Conservation (phyloP, 2,888 invertebrate species). For the Apotomis turbidana region DNA sequence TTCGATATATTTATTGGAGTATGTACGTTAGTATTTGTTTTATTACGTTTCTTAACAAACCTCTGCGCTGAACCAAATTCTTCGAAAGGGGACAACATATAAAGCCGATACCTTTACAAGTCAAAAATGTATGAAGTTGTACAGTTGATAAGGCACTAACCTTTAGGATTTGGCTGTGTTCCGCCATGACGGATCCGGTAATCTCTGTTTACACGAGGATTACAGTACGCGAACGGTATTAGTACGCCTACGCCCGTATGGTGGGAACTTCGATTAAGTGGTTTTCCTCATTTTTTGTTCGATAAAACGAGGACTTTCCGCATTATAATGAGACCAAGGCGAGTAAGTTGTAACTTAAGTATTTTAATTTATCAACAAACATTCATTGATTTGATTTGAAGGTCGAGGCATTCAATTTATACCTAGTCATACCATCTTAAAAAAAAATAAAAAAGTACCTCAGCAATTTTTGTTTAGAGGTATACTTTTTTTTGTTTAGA, state of each 20-base stretch:
- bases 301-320: constrained; percentile 1
- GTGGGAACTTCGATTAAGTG: not conserved
- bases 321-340: constrained; percentile 19
- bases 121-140: too few relatives aligned
- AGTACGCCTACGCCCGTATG: not conserved
- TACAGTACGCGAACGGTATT: not conserved
- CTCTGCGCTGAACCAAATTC: too few relatives aligned
- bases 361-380: not conserved
- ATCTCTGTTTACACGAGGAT: constrained; percentile 8
- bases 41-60: too few relatives aligned
- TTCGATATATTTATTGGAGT: too few relatives aligned
- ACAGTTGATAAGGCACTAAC: not conserved
- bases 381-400: not conserved
- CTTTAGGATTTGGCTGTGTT: not conserved
- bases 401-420: too few relatives aligned
- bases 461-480: too few relatives aligned
- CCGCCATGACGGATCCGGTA: constrained; percentile 6
- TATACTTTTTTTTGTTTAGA: too few relatives aligned
- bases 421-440: too few relatives aligned
- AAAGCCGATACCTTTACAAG: too few relatives aligned
- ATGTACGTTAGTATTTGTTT: too few relatives aligned
- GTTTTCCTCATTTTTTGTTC: constrained; percentile 11
- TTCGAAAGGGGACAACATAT: too few relatives aligned
- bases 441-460: too few relatives aligned
- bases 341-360: not conserved